phyloP scores from a whole-genome alignment of 2,888 invertebrate genomes.

The Leptinotarsa haldemani region DNA sequence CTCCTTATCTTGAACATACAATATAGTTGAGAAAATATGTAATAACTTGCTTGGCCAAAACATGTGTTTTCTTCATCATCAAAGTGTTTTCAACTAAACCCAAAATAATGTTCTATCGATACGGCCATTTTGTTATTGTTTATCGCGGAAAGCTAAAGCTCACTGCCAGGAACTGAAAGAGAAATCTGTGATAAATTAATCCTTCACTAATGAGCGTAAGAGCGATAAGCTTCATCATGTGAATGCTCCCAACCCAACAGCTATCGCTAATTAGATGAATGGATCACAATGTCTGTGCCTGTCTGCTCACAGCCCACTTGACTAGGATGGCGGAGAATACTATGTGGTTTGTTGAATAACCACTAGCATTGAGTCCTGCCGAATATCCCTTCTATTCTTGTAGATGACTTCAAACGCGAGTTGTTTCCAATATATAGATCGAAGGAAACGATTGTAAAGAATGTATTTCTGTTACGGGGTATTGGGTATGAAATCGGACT shows the following conservation, averaged over 20 bases:
- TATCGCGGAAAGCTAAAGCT: conserved; percentile 38
- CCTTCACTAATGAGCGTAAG: conserved; percentile 67
- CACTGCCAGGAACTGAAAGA: conserved; percentile 43
- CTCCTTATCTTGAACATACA: no score
- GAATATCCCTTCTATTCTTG: conserved; percentile 30
- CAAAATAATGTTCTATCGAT: conserved; percentile 2
- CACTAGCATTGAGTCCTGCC: conserved; percentile 60
- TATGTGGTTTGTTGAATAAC: conserved; percentile 63
- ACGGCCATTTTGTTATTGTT: conserved; percentile 44
- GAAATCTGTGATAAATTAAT: conserved; percentile 65
- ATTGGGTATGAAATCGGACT: no score
- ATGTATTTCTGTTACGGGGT: no score
- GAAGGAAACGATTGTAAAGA: neutral
- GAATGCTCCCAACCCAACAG: conserved; percentile 64
- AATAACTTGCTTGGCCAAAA: neutral
- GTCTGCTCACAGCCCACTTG: conserved; percentile 59
- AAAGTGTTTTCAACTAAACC: neutral
- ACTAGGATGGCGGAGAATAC: conserved; percentile 59
- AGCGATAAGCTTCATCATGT: conserved; percentile 66
- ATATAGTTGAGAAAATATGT: neutral
- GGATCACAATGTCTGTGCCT: conserved; percentile 60
- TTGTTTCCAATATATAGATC: neutral
- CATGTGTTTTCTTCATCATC: neutral
- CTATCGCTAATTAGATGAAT: conserved; percentile 67
- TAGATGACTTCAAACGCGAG: conserved; percentile 25